phyloP scores from a whole-genome alignment of 2,797 vertebrate species.

The Liasis olivaceus region DNA sequence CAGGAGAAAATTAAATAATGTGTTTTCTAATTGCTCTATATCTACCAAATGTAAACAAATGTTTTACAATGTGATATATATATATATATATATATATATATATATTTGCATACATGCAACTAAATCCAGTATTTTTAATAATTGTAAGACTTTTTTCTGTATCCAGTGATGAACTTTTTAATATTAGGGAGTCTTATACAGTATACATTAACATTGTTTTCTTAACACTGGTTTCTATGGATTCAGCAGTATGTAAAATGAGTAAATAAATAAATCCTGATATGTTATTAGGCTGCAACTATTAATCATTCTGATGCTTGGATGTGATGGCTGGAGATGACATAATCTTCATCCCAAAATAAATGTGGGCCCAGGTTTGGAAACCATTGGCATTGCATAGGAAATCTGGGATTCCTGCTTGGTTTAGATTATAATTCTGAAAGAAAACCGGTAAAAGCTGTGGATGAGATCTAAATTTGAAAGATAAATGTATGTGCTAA shows the following conservation, averaged over 20 bases:
- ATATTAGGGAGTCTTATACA: not conserved
- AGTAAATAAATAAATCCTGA: not conserved
- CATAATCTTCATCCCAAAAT: not conserved
- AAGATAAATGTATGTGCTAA: not conserved
- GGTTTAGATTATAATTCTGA: not conserved
- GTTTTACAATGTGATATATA: constrained; percentile 2
- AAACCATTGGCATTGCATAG: not conserved
- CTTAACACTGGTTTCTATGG: no score
- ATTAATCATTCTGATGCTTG: not conserved
- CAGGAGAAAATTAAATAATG: constrained; percentile 63
- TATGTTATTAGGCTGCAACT: not conserved
- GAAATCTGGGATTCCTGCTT: not conserved
- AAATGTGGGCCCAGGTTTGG: not conserved
- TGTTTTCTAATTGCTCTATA: constrained; percentile 68
- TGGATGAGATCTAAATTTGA: not conserved
- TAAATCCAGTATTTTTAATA: constrained; percentile 53
- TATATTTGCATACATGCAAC: constrained; percentile 22
- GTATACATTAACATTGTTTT: no score
- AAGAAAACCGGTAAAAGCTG: not conserved
- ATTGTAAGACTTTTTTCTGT: not conserved
- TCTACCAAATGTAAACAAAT: constrained; percentile 25
- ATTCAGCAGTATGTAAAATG: no score
- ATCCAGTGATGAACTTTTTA: no score
- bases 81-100: no score
- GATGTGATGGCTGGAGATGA: not conserved